These are phyloP conservation scores for Meda fulgida DNA, from an alignment of 2,797 vertebrate genomes.

Conservation along the genomic window DNA sequence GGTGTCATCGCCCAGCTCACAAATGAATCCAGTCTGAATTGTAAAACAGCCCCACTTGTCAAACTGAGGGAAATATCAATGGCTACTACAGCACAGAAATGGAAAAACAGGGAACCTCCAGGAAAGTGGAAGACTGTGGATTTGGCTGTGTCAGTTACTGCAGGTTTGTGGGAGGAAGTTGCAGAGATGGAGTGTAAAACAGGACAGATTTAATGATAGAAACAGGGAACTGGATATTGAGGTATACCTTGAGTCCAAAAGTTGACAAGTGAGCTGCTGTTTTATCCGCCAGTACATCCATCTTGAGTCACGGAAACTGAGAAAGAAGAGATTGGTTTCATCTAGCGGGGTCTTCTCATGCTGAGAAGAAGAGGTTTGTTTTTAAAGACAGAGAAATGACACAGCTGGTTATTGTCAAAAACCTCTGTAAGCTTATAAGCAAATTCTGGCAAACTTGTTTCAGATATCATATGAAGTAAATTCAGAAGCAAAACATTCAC, in stretches of 20 bases:
- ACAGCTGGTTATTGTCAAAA: background rate
- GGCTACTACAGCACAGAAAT: slow-evolving; percentile 50
- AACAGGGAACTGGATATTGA: slow-evolving; percentile 9
- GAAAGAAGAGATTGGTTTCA: slow-evolving; percentile 31
- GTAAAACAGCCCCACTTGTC: slow-evolving; percentile 70
- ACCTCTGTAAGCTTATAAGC: background rate
- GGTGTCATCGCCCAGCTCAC: slow-evolving; percentile 73
- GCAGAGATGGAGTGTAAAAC: slow-evolving; percentile 15
- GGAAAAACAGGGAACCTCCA: slow-evolving; percentile 30
- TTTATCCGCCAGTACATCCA: slow-evolving; percentile 26
- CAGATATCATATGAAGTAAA: background rate
- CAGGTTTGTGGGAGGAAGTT: slow-evolving; percentile 22
- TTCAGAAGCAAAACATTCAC: background rate
- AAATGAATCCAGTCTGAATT: slow-evolving; percentile 82
- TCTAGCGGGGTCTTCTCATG: background rate
- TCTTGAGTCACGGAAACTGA: background rate
- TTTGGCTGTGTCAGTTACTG: slow-evolving; percentile 32
- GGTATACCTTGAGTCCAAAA: slow-evolving; percentile 9
- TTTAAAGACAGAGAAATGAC: background rate
- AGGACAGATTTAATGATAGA: slow-evolving; percentile 25
- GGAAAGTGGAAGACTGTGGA: slow-evolving; percentile 1
- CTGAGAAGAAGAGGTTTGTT: slow-evolving; percentile 10
- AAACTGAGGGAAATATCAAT: slow-evolving; percentile 2
- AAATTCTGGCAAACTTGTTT: background rate
- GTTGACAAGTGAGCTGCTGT: slow-evolving; percentile 12